phyloP scores from a whole-genome alignment of 2,113 vertebrate species.

The Pipra filicauda region DNA sequence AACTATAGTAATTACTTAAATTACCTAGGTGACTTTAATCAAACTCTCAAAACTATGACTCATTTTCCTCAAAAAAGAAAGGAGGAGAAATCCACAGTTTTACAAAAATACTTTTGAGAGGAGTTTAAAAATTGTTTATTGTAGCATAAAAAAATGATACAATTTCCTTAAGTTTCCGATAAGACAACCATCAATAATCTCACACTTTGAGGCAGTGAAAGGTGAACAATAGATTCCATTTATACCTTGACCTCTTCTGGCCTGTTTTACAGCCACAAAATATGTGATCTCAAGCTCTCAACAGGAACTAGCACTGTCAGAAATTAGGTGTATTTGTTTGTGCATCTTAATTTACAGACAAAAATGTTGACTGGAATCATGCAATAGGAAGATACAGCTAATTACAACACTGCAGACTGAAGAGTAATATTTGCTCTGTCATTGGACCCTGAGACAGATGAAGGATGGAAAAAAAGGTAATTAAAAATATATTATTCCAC shows the following conservation, averaged over 20 bases:
- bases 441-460: not conserved
- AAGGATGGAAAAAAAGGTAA: not conserved
- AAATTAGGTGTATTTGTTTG: not conserved
- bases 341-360: not conserved
- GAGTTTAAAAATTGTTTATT: not conserved
- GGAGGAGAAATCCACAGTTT: not conserved
- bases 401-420: not conserved
- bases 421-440: not conserved
- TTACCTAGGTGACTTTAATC: not conserved
- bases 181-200: not conserved
- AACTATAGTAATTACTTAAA: not conserved
- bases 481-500: not conserved
- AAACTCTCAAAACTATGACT: not conserved
- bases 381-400: not conserved
- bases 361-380: not conserved
- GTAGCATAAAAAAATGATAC: not conserved
- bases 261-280: not conserved
- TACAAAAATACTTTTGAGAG: not conserved
- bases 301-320: not conserved
- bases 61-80: not conserved
- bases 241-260: not conserved
- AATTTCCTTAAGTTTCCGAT: not conserved
- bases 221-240: not conserved
- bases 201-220: not conserved
- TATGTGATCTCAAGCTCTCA: not conserved